Conservation (phyloP, 2,888 invertebrate genomes). For the Digitonthophagus gazella region DNA sequence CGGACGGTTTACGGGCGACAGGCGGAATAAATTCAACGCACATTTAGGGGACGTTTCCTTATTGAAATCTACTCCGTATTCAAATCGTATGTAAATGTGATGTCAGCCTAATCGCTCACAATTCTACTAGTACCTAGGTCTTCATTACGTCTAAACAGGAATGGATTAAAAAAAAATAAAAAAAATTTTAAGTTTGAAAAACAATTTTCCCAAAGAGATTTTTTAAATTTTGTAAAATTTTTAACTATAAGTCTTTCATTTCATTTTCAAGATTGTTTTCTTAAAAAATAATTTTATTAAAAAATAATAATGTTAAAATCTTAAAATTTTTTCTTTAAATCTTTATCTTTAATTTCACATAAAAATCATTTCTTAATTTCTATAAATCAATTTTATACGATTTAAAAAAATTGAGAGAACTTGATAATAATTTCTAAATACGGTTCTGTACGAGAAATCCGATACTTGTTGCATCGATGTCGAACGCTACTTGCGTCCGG, state of each 20-base stretch:
- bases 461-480: not conserved
- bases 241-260: too few relatives aligned
- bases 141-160: slow-evolving; percentile 2
- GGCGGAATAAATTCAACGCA: slow-evolving; percentile 12
- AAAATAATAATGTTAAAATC: too few relatives aligned
- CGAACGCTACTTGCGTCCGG: slow-evolving; percentile 9
- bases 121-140: slow-evolving; percentile 5
- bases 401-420: too few relatives aligned
- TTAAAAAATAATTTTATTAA: too few relatives aligned
- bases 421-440: too few relatives aligned
- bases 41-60: slow-evolving; percentile 16
- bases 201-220: too few relatives aligned
- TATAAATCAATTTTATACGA: not conserved
- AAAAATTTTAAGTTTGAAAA: not conserved
- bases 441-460: not conserved
- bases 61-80: slow-evolving; percentile 14
- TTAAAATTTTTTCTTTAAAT: too few relatives aligned
- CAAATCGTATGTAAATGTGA: slow-evolving; percentile 9
- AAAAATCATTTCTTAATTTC: too few relatives aligned
- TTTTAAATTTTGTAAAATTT: too few relatives aligned
- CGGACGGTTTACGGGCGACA: slow-evolving; percentile 6
- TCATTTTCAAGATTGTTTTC: too few relatives aligned
- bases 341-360: too few relatives aligned
- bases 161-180: not conserved
- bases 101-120: slow-evolving; percentile 13